Conservation (phyloP, 2,888 invertebrate genomes). For the Ashinkailepas kermadecensis region DNA sequence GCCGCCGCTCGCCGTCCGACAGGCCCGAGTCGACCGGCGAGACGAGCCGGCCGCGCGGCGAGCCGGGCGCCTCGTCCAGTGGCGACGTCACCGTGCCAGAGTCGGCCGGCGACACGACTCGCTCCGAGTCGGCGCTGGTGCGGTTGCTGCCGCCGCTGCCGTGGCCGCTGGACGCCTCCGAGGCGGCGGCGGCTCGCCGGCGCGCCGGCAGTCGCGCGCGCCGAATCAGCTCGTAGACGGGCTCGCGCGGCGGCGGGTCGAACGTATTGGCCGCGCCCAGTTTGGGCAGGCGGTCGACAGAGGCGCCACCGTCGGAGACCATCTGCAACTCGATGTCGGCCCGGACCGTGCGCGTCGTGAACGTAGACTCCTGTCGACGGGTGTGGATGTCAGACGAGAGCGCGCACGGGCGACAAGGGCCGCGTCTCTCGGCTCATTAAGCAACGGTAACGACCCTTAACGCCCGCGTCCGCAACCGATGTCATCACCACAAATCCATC, state of each 20-base stretch:
- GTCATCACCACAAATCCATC: no score
- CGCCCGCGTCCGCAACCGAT: no score
- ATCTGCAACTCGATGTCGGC: background rate
- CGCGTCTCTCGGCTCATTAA: no score
- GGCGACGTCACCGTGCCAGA: constrained; percentile 9
- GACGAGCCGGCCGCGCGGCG: constrained; percentile 1
- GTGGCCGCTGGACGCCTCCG: background rate
- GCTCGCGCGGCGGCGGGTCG: background rate
- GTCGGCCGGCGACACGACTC: constrained; percentile 13
- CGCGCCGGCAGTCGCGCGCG: background rate
- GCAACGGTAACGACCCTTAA: no score
- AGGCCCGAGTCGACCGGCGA: constrained; percentile 21
- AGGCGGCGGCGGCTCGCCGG: background rate
- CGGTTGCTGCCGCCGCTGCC: constrained; percentile 53
- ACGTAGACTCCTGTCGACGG: background rate
- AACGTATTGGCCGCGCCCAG: background rate
- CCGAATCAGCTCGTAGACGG: background rate
- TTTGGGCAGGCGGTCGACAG: background rate
- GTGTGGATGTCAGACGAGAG: no score
- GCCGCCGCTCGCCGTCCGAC: constrained; percentile 16
- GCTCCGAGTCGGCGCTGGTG: constrained; percentile 71
- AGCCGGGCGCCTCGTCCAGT: constrained; percentile 20
- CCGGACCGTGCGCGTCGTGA: background rate
- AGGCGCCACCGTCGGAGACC: background rate
- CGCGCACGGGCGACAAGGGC: no score